A percentile compares a stretch with the other conserved stretches of the same genome.
Conservation (phyloP, 2,888 invertebrate species). For the Drosophila robusta region DNA sequence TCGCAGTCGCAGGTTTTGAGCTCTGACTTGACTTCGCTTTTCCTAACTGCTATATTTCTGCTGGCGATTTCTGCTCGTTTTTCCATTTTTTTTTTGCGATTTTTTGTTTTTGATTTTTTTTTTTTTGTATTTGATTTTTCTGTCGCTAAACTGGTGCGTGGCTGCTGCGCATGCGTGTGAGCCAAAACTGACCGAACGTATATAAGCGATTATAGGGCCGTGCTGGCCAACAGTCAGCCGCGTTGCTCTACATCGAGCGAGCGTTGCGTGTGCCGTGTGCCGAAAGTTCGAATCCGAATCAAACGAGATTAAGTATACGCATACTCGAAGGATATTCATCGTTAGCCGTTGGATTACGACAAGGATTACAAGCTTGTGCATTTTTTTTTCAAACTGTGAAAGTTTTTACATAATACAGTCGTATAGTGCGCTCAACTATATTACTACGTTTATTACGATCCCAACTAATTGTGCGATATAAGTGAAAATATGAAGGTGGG, state of each 20-base stretch:
- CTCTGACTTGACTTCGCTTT: slow-evolving; percentile 51
- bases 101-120: slow-evolving; percentile 37
- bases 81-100: slow-evolving; percentile 31
- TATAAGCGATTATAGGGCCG: slow-evolving; percentile 85
- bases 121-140: slow-evolving; percentile 47
- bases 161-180: slow-evolving; percentile 77
- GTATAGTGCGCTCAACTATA: slow-evolving; percentile 25
- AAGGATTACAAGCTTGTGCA: slow-evolving; percentile 34
- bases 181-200: slow-evolving; percentile 85
- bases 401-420: slow-evolving; percentile 5
- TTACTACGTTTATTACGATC: slow-evolving; percentile 8
- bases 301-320: slow-evolving; percentile 33
- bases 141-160: slow-evolving; percentile 81
- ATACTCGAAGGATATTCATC: slow-evolving; percentile 25
- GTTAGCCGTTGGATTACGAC: slow-evolving; percentile 7
- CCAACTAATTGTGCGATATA: slow-evolving; percentile 8
- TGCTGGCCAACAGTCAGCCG: slow-evolving; percentile 85
- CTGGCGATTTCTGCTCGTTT: slow-evolving; percentile 44
- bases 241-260: slow-evolving; percentile 85
- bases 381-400: slow-evolving; percentile 18
- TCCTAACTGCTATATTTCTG: slow-evolving; percentile 47
- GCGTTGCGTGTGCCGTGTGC: slow-evolving; percentile 71
- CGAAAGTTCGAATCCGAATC: slow-evolving; percentile 29
- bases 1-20: slow-evolving; percentile 42
- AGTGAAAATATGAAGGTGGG: slow-evolving; percentile 77